Evolutionary conservation across 2,797 vertebrate genomes (phyloP).

Genomic region (Meriones psammophilus): DNA sequence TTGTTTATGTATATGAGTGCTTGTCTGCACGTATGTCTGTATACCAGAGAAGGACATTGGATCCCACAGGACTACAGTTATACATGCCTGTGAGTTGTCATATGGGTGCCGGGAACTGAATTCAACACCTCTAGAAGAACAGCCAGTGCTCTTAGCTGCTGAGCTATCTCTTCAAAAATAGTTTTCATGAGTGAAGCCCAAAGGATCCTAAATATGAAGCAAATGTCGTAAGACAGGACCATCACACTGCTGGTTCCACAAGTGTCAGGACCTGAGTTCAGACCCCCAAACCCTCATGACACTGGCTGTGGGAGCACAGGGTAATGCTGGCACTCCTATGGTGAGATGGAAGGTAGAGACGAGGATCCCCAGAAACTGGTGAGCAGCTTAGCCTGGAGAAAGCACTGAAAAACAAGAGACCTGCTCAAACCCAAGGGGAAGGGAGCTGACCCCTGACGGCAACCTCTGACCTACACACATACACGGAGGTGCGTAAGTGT

Average conservation of each 20-base stretch:
- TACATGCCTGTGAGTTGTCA: not conserved
- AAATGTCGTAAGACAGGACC: not conserved
- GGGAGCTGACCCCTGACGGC: not conserved
- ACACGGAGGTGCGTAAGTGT: not conserved
- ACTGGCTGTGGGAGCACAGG: no score
- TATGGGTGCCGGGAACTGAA: not conserved
- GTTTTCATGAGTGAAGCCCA: not conserved
- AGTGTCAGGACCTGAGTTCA: not conserved
- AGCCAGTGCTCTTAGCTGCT: not conserved
- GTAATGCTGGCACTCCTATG: no score
- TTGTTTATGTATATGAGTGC: not conserved
- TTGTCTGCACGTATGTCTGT: not conserved
- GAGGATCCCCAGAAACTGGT: not conserved
- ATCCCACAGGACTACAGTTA: not conserved
- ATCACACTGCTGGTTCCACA: not conserved
- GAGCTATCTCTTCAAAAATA: not conserved
- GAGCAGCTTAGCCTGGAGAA: no score
- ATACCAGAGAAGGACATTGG: not conserved
- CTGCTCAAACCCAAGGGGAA: not conserved
- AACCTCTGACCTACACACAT: not conserved
- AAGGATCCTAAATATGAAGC: not conserved
- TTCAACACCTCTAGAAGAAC: not conserved
- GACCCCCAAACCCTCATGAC: no score
- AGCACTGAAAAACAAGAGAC: not conserved
- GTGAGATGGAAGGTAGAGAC: not conserved